Percentiles rank a stretch among this genome's conserved stretches.
These are phyloP conservation scores for Melanargia galathea DNA, from an alignment of 2,888 invertebrate genomes.

Conservation along the genomic window DNA sequence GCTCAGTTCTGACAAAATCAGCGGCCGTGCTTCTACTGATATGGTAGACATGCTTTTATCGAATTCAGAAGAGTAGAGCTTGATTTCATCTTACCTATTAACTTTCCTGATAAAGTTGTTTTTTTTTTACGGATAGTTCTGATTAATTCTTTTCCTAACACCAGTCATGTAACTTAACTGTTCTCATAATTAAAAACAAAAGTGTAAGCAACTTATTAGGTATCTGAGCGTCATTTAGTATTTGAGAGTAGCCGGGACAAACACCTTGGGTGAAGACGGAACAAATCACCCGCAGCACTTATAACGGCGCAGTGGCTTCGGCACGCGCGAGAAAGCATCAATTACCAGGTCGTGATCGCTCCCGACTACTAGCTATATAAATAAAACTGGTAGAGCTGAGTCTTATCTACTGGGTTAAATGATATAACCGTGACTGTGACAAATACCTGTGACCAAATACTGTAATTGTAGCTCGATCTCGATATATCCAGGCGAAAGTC, in stretches of 20 bases:
- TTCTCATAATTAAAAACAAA: neutral
- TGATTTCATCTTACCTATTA: too few species aligned
- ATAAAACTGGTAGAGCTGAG: constrained; percentile 59
- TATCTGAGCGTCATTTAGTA: neutral
- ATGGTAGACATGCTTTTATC: too few species aligned
- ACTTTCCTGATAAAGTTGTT: too few species aligned
- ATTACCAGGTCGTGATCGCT: constrained; percentile 80
- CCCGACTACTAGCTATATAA: constrained; percentile 77
- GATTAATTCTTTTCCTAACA: too few species aligned
- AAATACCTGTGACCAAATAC: neutral
- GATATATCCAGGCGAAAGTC: neutral
- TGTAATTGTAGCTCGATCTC: neutral
- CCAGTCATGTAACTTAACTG: too few species aligned
- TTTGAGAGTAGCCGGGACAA: constrained; percentile 14
- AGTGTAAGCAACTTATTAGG: neutral
- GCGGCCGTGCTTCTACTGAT: too few species aligned
- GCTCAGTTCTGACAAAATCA: too few species aligned
- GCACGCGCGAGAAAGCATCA: constrained; percentile 66
- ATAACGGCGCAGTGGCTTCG: constrained; percentile 51
- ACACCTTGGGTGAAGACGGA: constrained; percentile 38
- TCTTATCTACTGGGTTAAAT: constrained; percentile 8
- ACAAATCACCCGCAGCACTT: constrained; percentile 49
- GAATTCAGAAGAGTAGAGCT: too few species aligned
- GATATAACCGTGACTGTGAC: constrained; percentile 43
- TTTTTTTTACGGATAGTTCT: too few species aligned